Conservation (phyloP, 37 sponge, comb jelly and placozoan species). For the Crambe crambe region DNA sequence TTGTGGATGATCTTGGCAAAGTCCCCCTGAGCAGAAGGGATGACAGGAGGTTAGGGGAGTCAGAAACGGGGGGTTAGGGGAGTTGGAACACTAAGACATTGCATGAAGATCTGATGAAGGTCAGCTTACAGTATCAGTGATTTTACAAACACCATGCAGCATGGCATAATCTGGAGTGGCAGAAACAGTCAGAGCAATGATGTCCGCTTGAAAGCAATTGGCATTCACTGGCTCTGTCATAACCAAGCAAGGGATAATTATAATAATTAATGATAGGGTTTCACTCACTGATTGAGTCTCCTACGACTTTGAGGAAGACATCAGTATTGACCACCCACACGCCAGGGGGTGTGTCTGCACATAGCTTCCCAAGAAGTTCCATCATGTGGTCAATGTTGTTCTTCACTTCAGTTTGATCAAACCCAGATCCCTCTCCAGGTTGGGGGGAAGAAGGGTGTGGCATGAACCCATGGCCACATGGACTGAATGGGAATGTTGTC, state of each 20-base stretch:
- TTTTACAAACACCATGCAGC: conserved; percentile 65
- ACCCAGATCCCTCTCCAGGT: background rate
- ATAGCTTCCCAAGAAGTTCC: conserved; percentile 45
- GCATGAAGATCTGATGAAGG: background rate
- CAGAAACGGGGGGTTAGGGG: background rate
- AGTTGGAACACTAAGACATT: background rate
- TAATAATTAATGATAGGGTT: background rate
- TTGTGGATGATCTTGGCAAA: conserved; percentile 53
- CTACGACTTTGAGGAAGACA: conserved; percentile 68
- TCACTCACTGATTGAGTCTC: no score
- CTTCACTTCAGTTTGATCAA: conserved; percentile 9
- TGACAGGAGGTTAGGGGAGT: background rate
- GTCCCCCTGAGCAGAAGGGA: conserved; percentile 46
- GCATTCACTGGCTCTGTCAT: conserved; percentile 51
- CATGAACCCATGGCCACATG: conserved; percentile 83
- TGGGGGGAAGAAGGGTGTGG: conserved; percentile 26
- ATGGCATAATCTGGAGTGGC: conserved; percentile 48
- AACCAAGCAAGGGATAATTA: background rate
- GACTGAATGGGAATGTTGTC: conserved; percentile 63
- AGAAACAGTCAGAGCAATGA: conserved; percentile 44
- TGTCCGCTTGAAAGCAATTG: conserved; percentile 11
- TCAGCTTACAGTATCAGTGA: conserved; percentile 40
- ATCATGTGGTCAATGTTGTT: conserved; percentile 71
- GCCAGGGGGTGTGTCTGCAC: conserved; percentile 55
- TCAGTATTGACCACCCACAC: conserved; percentile 84